These are phyloP conservation scores for Rhynchopsitta pachyrhyncha DNA, from an alignment of 2,113 vertebrate genomes.

Conservation along the genomic window DNA sequence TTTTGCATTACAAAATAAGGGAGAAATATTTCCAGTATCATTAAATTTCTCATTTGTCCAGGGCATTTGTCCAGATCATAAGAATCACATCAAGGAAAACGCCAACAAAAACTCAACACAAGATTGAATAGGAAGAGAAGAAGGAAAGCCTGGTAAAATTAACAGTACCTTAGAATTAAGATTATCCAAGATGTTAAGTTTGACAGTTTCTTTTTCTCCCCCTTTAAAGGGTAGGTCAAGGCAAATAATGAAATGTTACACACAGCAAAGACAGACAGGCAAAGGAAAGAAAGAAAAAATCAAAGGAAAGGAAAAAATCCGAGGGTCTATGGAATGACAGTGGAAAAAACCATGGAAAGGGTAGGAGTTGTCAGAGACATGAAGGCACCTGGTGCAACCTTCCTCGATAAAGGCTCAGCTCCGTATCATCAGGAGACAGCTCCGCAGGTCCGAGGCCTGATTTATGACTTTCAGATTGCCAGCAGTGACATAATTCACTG, in stretches of 20 bases:
- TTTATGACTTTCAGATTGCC: conserved; percentile 68
- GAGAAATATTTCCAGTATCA: conserved; percentile 30
- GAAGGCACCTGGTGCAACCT: not conserved
- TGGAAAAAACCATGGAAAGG: not conserved
- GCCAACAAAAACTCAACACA: not conserved
- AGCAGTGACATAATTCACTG: conserved; percentile 71
- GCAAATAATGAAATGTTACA: not conserved
- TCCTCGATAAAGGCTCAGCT: not conserved
- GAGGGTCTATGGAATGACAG: not conserved
- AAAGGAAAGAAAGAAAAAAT: not conserved
- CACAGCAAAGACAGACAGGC: not conserved
- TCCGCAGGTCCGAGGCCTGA: conserved; percentile 50
- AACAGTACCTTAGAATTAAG: not conserved
- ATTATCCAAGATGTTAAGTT: not conserved
- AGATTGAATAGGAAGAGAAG: not conserved
- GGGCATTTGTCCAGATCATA: not conserved
- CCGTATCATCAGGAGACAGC: conserved; percentile 53
- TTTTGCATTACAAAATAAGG: not conserved
- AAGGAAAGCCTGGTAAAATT: not conserved
- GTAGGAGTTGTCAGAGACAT: not conserved
- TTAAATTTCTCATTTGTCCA: conserved; percentile 59
- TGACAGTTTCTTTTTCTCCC: not conserved
- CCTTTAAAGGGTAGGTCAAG: not conserved
- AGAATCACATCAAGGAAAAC: not conserved
- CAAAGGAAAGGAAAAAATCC: not conserved